A percentile compares a stretch with the other conserved stretches of the same genome.
Conservation (phyloP, 2,888 invertebrate genomes). For the Caradrina kadenii region DNA sequence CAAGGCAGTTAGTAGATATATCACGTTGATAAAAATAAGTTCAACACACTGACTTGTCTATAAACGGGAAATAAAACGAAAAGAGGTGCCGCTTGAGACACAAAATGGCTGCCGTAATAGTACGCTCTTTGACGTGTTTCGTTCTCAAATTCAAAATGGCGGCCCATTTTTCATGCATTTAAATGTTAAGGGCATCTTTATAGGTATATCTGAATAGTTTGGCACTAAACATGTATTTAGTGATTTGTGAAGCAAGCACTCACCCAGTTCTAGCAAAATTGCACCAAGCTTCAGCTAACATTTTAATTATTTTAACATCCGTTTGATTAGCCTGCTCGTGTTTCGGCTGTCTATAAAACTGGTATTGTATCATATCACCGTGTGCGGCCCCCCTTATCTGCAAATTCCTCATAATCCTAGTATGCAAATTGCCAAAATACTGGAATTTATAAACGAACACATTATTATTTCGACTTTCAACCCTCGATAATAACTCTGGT, state of each 20-base stretch:
- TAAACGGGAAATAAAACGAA: too few species aligned
- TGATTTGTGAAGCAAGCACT: conserved; percentile 49
- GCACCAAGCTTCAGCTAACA: conserved; percentile 78
- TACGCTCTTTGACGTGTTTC: too few species aligned
- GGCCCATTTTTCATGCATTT: too few species aligned
- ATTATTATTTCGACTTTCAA: conserved; percentile 52
- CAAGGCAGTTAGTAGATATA: too few species aligned
- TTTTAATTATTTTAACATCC: conserved; percentile 74
- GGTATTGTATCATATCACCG: conserved; percentile 82
- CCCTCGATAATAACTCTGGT: conserved; percentile 70
- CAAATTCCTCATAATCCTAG: conserved; percentile 76
- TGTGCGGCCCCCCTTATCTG: conserved; percentile 80
- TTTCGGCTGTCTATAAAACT: conserved; percentile 80
- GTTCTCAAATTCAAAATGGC: too few species aligned
- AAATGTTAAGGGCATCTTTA: too few species aligned
- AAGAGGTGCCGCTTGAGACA: too few species aligned
- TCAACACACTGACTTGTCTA: too few species aligned
- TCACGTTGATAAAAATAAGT: too few species aligned
- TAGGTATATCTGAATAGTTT: too few species aligned
- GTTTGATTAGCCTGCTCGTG: conserved; percentile 66
- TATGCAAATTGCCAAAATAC: conserved; percentile 79
- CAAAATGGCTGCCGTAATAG: too few species aligned
- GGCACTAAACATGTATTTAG: too few species aligned
- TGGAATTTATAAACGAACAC: conserved; percentile 77
- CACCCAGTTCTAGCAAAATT: conserved; percentile 84